Conservation (phyloP, 2,797 vertebrate genomes). For the Balearica regulorum region DNA sequence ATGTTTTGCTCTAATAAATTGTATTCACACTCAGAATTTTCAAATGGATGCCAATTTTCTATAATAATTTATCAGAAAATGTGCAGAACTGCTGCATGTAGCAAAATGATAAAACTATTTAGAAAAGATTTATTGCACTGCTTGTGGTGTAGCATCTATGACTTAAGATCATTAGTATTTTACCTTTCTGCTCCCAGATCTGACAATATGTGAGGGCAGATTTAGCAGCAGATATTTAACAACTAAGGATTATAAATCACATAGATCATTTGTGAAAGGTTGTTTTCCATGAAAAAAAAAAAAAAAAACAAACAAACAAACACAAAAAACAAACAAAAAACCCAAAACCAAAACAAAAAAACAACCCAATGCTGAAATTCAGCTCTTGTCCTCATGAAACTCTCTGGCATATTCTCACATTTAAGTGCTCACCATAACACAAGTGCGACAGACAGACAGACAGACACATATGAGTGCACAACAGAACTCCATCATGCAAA, state of each 20-base stretch:
- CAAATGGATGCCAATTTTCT: slow-evolving; percentile 43
- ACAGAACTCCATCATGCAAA: not conserved
- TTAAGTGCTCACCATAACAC: not conserved
- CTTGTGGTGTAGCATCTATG: not conserved
- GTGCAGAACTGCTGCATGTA: not conserved
- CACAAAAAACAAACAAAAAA: too few species aligned
- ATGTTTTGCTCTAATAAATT: slow-evolving; percentile 52
- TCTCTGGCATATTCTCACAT: not conserved
- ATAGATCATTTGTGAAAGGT: slow-evolving; percentile 9
- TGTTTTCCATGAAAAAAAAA: not conserved
- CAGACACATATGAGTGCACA: fast-evolving
- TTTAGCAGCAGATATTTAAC: slow-evolving; percentile 47
- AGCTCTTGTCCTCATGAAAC: not conserved
- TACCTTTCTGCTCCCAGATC: not conserved
- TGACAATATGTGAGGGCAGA: not conserved
- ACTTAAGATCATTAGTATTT: slow-evolving; percentile 8
- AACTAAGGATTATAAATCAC: not conserved
- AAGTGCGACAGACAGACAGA: not conserved
- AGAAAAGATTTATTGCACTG: slow-evolving; percentile 56
- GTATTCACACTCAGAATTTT: slow-evolving; percentile 29
- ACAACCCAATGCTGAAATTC: not conserved
- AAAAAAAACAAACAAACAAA: too few species aligned
- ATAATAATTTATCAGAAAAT: slow-evolving; percentile 50
- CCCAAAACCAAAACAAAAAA: too few species aligned
- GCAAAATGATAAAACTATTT: slow-evolving; percentile 49